phyloP scores from a whole-genome alignment of 2,797 vertebrate species.

The Tragopan temminckii region DNA sequence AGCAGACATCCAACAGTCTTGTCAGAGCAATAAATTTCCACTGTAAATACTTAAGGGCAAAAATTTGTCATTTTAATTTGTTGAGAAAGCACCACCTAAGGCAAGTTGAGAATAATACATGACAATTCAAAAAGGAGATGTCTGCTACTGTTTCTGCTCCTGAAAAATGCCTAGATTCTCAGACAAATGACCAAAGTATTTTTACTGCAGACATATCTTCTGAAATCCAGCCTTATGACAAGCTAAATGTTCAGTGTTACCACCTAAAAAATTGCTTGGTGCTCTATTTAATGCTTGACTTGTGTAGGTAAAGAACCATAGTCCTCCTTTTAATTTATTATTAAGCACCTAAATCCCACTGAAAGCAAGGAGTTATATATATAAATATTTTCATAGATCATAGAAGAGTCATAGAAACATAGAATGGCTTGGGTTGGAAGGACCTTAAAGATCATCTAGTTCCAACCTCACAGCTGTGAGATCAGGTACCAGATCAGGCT shows the following conservation, averaged over 20 bases:
- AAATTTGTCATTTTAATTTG: slow-evolving; percentile 61
- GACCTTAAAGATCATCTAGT: too few relatives aligned
- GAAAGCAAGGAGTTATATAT: not conserved
- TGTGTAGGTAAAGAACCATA: not conserved
- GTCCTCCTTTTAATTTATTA: not conserved
- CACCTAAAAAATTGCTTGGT: not conserved
- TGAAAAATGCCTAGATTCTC: slow-evolving; percentile 5
- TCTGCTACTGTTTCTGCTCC: slow-evolving; percentile 27
- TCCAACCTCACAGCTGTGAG: too few relatives aligned
- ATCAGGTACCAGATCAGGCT: too few relatives aligned
- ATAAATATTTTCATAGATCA: not conserved
- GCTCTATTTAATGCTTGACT: not conserved
- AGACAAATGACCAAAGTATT: not conserved
- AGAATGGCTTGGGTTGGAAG: too few relatives aligned
- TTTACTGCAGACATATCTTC: not conserved
- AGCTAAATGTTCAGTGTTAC: not conserved
- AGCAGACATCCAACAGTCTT: not conserved
- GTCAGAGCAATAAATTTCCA: slow-evolving; percentile 42
- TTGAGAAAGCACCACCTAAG: slow-evolving; percentile 22
- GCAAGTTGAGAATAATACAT: slow-evolving; percentile 53
- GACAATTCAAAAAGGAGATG: slow-evolving; percentile 34
- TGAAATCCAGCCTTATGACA: not conserved
- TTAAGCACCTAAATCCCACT: not conserved
- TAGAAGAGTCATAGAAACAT: too few relatives aligned
- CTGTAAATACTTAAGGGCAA: slow-evolving; percentile 40